Evolutionary conservation across 2,113 vertebrate species (phyloP).

Genomic region (Hiodon tergisus): DNA sequence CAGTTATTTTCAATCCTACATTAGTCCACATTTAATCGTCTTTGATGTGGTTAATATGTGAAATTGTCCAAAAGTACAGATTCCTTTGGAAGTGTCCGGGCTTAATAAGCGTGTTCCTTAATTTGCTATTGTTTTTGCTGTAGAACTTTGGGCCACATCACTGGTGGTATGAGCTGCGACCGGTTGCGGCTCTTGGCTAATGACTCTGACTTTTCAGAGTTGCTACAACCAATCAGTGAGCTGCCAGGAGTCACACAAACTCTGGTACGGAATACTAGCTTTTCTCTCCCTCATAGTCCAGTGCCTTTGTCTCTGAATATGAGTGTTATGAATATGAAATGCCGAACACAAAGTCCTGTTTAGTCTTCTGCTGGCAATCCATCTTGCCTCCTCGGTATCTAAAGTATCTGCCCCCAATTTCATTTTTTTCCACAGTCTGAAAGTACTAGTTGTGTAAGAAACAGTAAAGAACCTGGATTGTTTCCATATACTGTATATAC

Average conservation of each 20-base stretch:
- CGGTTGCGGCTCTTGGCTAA: constrained; percentile 65
- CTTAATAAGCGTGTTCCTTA: background rate
- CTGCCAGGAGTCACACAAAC: constrained; percentile 66
- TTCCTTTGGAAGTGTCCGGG: no score
- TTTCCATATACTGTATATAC: background rate
- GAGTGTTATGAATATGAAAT: background rate
- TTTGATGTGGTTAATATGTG: no score
- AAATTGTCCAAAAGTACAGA: no score
- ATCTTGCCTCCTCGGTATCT: background rate
- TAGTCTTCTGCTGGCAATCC: background rate
- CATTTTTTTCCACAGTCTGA: background rate
- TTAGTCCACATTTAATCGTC: no score
- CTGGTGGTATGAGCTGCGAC: constrained; percentile 71
- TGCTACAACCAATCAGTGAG: constrained; percentile 63
- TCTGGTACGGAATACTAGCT: constrained; percentile 65
- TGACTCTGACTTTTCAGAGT: constrained; percentile 61
- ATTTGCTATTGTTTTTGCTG: constrained; percentile 14
- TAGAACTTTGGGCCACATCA: constrained; percentile 70
- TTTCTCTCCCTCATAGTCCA: background rate
- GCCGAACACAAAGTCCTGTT: background rate
- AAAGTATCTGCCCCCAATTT: background rate
- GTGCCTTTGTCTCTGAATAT: background rate
- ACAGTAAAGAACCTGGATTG: background rate
- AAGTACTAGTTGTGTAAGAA: background rate
- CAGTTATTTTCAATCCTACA: no score